Evolutionary conservation across 2,888 invertebrate species (phyloP), one percentile per base, ranked within the genome.

Genomic region (Lasius platythorax): DNA sequence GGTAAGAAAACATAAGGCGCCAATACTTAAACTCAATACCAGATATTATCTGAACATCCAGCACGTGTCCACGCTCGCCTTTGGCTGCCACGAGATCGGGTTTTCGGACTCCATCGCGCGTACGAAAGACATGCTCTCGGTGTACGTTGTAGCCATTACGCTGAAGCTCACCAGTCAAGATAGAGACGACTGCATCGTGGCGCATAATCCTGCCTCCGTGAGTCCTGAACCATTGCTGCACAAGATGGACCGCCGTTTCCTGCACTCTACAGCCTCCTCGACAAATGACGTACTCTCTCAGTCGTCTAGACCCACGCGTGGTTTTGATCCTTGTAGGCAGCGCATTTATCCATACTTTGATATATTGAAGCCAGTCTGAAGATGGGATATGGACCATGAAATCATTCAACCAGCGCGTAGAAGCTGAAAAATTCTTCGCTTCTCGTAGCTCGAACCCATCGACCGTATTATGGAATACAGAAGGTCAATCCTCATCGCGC

Each of bases 201-300:
- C 94, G 87, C 61, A 88, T 33, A 0, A 95, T 89, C 3, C 93
- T 85, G 9, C 92, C 94, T 88, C 93, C 23, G 23, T 23, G 23
- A 23, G 23, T 23, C 23, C 23, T 23, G 23, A 23, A 23, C 23
- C 23, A 23, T 43, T 83, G 83, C 74, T 95, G 94, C 40, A 94
- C 89, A 11, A 92, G 81, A 72, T 94, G 94, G 15, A 92, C 93
- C 46, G 92, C 88, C 0, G 94, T 94, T 84, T 94, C 93, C 56
- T 85, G 86, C 0, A 87, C 86, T 73, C 68, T 81, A 88, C 94
- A 94, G 0, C 93, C 93, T 4, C 92, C 93, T 43, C 94, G 91
- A 81, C 94, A 46, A 12, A 2, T 9, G 46, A 94, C 72, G 28
- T 50, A 6, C 15, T 50, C 11, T 4, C 50, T 23, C 50, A 15